phyloP scores from a whole-genome alignment of 2,113 vertebrate genomes.

The Microtus oregoni region DNA sequence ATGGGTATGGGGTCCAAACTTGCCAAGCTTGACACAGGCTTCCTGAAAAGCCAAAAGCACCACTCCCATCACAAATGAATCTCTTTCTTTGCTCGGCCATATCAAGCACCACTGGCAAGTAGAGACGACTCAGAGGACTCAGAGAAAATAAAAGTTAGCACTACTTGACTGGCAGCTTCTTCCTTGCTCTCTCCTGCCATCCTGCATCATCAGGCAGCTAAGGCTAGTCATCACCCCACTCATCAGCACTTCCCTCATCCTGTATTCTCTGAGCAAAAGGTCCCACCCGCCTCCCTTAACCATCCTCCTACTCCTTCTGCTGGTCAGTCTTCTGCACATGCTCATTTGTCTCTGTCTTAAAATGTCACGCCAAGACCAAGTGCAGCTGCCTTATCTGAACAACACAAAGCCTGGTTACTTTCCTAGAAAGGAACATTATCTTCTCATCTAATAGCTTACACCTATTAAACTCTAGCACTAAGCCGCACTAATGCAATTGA shows the following conservation, averaged over 20 bases:
- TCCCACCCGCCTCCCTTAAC: background rate
- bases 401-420: background rate
- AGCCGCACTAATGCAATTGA: slow-evolving; percentile 7
- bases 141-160: background rate
- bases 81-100: background rate
- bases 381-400: background rate
- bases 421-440: slow-evolving; percentile 8
- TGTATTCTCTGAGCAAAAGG: background rate
- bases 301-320: background rate
- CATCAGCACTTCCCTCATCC: background rate
- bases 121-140: background rate
- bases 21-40: slow-evolving; percentile 5
- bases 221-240: background rate
- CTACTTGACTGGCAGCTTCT: background rate
- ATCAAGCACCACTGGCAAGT: background rate
- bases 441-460: background rate
- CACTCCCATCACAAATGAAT: background rate
- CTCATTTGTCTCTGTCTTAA: background rate
- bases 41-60: background rate
- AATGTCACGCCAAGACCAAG: background rate
- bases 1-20: background rate
- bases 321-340: background rate
- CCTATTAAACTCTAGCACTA: slow-evolving; percentile 33
- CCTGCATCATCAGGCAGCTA: background rate
- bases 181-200: background rate